These are phyloP conservation scores for Lepidurus couesii DNA, from an alignment of 1,140 invertebrate genomes.

Conservation along the genomic window DNA sequence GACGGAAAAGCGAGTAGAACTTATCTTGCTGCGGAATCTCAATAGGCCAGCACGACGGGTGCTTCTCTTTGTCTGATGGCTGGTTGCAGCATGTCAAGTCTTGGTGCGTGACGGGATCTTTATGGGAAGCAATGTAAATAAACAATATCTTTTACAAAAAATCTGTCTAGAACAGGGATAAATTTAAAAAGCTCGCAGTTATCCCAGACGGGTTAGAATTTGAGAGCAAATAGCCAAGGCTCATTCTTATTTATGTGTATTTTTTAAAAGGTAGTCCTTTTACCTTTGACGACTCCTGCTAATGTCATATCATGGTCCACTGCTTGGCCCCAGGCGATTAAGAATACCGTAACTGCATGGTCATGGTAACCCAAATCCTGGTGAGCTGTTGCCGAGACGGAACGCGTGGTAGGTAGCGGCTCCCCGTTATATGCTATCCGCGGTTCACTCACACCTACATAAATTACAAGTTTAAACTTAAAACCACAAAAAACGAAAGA, in stretches of 20 bases:
- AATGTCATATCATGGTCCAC: slow-evolving; percentile 54
- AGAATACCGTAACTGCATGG: slow-evolving; percentile 49
- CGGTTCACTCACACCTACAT: slow-evolving; percentile 34
- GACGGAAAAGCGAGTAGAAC: slow-evolving; percentile 49
- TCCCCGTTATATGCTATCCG: slow-evolving; percentile 25
- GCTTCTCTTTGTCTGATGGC: slow-evolving; percentile 31
- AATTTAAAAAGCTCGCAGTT: background rate
- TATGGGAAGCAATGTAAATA: slow-evolving; percentile 24
- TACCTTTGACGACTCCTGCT: slow-evolving; percentile 51
- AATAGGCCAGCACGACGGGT: slow-evolving; percentile 49
- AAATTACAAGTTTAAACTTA: background rate
- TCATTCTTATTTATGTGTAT: background rate
- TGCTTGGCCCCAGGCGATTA: slow-evolving; percentile 51
- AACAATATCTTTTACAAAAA: background rate
- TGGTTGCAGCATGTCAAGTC: slow-evolving; percentile 48
- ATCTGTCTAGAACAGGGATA: no score
- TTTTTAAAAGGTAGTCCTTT: background rate
- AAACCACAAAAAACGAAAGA: background rate
- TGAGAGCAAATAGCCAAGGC: background rate
- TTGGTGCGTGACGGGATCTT: slow-evolving; percentile 43
- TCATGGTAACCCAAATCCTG: slow-evolving; percentile 48
- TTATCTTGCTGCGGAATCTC: slow-evolving; percentile 48
- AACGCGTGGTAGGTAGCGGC: slow-evolving; percentile 46
- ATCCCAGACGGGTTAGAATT: background rate
- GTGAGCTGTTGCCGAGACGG: slow-evolving; percentile 48